These are phyloP conservation scores for Crax fasciolata DNA, from an alignment of 2,797 vertebrate genomes.

Conservation along the genomic window DNA sequence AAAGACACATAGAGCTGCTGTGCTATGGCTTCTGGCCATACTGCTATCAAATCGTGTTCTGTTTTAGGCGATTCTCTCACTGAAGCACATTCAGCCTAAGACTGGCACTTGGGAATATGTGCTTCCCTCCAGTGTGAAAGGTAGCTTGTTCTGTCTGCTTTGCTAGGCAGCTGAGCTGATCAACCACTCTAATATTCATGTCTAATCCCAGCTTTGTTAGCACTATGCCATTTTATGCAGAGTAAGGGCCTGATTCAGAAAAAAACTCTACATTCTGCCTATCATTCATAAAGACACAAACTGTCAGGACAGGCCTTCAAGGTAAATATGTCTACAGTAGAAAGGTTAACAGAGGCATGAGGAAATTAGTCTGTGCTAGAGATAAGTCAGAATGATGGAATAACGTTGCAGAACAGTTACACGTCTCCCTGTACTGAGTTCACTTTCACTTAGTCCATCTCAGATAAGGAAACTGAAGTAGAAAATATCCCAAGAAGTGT, in stretches of 20 bases:
- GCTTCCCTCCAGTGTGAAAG: not conserved
- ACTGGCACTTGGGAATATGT: not conserved
- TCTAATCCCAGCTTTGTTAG: conserved; percentile 24
- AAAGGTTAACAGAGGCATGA: not conserved
- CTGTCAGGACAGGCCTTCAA: not conserved
- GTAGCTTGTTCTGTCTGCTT: not conserved
- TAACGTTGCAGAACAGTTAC: not conserved
- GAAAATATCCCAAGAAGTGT: not conserved
- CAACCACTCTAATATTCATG: not conserved
- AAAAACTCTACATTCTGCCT: not conserved
- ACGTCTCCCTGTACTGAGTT: not conserved
- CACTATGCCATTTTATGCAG: not conserved
- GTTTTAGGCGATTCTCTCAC: fast-evolving
- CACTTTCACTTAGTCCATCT: not conserved
- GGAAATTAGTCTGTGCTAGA: not conserved
- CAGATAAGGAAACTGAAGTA: not conserved
- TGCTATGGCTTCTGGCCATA: not conserved
- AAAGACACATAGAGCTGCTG: not conserved
- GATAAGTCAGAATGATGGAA: not conserved
- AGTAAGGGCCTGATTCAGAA: not conserved
- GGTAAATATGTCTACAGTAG: not conserved
- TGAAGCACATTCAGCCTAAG: fast-evolving
- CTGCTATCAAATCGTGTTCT: fast-evolving
- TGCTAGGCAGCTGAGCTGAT: not conserved
- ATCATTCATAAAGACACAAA: not conserved